Evolutionary conservation across 2,888 invertebrate genomes (phyloP).

Genomic region (Mycalesis mineus): DNA sequence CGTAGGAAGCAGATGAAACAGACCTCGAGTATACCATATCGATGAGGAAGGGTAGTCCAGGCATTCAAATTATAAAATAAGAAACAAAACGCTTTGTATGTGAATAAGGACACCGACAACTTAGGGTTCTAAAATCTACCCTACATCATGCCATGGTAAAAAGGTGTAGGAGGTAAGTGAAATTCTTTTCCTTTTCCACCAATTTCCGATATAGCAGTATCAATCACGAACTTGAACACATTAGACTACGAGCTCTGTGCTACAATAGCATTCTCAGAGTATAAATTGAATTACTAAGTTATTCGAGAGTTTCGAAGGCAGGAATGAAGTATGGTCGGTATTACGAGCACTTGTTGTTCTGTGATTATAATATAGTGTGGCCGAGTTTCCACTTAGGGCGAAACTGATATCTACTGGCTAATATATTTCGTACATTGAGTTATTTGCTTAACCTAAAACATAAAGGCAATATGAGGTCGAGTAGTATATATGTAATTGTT

Average conservation of each 20-base stretch:
- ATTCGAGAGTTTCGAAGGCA: slow-evolving; percentile 5
- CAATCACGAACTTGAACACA: background rate
- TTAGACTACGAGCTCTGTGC: background rate
- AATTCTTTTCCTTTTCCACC: background rate
- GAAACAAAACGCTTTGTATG: too few relatives aligned
- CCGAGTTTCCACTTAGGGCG: slow-evolving; percentile 11
- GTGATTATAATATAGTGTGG: slow-evolving; percentile 11
- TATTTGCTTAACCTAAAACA: too few relatives aligned
- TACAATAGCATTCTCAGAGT: slow-evolving; percentile 1
- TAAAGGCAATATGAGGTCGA: too few relatives aligned
- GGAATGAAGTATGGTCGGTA: background rate
- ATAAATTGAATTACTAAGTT: slow-evolving; percentile 16
- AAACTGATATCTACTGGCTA: background rate
- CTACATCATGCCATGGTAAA: too few relatives aligned
- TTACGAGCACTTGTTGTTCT: background rate
- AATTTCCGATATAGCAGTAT: background rate
- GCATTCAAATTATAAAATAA: too few relatives aligned
- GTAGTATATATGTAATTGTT: too few relatives aligned
- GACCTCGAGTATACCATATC: too few relatives aligned
- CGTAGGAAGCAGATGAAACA: too few relatives aligned
- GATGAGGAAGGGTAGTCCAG: too few relatives aligned
- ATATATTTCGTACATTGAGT: background rate
- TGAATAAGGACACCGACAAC: too few relatives aligned
- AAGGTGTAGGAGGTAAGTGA: too few relatives aligned
- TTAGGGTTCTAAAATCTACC: too few relatives aligned